Conservation (phyloP, 2,888 invertebrate genomes). For the Cosmia trapezina region DNA sequence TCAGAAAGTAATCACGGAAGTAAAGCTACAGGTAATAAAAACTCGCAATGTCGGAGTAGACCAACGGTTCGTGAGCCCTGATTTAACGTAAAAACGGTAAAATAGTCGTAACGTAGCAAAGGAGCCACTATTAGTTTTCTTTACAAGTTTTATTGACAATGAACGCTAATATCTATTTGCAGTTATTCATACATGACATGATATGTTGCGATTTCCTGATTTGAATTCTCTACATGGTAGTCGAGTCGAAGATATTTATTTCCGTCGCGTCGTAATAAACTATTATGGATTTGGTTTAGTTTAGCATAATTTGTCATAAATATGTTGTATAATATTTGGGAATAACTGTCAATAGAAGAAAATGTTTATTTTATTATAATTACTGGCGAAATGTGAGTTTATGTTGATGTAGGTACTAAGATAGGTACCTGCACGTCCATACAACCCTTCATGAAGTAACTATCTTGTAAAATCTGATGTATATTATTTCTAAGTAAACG, state of each 20-base stretch:
- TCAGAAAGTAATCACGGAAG: slow-evolving; percentile 68
- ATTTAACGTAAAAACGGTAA: slow-evolving; percentile 80
- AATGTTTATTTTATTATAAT: background rate
- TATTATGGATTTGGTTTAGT: background rate
- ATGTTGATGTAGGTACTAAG: background rate
- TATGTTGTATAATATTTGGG: background rate
- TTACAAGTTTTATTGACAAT: slow-evolving; percentile 85
- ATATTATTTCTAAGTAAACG: background rate
- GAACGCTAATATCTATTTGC: slow-evolving; percentile 69
- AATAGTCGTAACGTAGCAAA: slow-evolving; percentile 82
- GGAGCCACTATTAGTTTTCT: slow-evolving; percentile 87
- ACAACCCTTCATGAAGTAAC: background rate
- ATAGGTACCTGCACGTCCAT: no score
- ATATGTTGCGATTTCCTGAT: slow-evolving; percentile 63
- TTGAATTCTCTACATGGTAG: slow-evolving; percentile 60
- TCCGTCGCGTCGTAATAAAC: slow-evolving; percentile 14
- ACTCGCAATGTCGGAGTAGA: slow-evolving; percentile 49
- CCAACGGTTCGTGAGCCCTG: slow-evolving; percentile 76
- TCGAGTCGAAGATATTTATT: slow-evolving; percentile 25
- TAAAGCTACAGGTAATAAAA: slow-evolving; percentile 68
- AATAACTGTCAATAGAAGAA: background rate
- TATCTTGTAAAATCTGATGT: background rate
- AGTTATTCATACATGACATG: slow-evolving; percentile 70
- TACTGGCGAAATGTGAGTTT: background rate
- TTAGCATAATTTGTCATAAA: slow-evolving; percentile 16